Conservation (phyloP, 2,797 vertebrate species). For the Distichodus sexfasciatus region DNA sequence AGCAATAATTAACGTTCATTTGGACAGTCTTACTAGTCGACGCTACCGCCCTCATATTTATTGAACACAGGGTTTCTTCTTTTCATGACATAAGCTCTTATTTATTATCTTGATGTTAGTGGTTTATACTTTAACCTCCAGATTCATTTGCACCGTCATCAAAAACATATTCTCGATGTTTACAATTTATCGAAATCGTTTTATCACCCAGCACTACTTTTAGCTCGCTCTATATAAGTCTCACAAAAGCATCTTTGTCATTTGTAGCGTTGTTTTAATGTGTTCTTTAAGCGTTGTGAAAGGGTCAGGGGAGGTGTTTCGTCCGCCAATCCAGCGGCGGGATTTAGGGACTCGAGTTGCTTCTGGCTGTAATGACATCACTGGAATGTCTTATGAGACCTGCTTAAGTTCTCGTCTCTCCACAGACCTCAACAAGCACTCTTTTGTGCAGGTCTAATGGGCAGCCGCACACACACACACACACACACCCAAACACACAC, state of each 20-base stretch:
- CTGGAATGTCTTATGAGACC: constrained; percentile 45
- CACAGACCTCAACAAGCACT: constrained; percentile 52
- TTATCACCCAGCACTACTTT: too few relatives aligned
- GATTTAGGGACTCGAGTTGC: constrained; percentile 6
- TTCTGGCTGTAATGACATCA: constrained; percentile 39
- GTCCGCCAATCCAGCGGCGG: neutral
- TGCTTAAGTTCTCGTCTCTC: constrained; percentile 22
- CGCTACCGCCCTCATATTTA: too few relatives aligned
- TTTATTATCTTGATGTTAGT: too few relatives aligned
- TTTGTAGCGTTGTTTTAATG: constrained; percentile 8
- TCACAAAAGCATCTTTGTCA: neutral
- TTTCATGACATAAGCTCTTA: too few relatives aligned
- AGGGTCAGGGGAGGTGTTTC: constrained; percentile 17
- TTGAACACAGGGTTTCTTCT: too few relatives aligned
- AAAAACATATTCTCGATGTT: too few relatives aligned
- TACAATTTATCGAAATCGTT: too few relatives aligned
- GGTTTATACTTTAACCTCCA: too few relatives aligned
- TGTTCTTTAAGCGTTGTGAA: neutral
- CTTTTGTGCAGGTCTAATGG: constrained; percentile 57
- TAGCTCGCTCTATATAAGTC: too few relatives aligned
- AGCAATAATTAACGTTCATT: too few relatives aligned
- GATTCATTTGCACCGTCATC: too few relatives aligned
- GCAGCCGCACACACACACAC: constrained; percentile 37
- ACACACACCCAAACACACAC: constrained; percentile 32
- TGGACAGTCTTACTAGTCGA: too few relatives aligned